Conservation (phyloP, 2,113 vertebrate genomes). For the Bostrychus sinensis region DNA sequence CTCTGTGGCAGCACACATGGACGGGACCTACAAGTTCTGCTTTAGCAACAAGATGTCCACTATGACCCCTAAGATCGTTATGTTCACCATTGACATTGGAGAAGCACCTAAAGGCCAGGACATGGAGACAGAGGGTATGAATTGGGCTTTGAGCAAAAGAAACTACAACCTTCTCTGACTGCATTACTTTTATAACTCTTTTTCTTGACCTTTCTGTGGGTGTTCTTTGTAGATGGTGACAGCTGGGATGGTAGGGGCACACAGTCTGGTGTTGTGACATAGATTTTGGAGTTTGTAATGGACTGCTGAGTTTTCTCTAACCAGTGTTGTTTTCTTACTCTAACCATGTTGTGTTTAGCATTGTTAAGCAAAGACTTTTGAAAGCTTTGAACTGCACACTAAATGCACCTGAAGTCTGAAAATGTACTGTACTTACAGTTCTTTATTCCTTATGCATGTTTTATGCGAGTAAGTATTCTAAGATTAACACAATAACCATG, state of each 20-base stretch:
- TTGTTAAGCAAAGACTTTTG: constrained; percentile 2
- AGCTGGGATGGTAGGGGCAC: constrained; percentile 75
- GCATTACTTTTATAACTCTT: background rate
- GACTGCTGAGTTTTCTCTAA: constrained; percentile 60
- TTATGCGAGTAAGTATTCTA: background rate
- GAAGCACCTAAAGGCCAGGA: constrained; percentile 96
- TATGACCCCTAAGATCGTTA: constrained; percentile 99
- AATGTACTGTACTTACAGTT: constrained; percentile 27
- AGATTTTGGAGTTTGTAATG: constrained; percentile 49
- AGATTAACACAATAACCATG: background rate
- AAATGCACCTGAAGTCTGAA: background rate
- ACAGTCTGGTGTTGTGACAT: constrained; percentile 19
- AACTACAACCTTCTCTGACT: background rate
- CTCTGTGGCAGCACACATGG: constrained; percentile 98
- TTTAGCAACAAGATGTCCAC: constrained; percentile 99
- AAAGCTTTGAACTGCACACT: background rate
- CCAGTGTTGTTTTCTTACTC: constrained; percentile 39
- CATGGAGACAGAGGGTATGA: constrained; percentile 96
- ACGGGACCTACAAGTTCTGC: constrained; percentile 97
- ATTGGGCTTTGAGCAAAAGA: background rate
- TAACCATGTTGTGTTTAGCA: constrained; percentile 50
- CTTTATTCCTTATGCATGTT: constrained; percentile 30
- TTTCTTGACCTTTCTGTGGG: constrained; percentile 34
- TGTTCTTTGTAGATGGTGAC: constrained; percentile 63
- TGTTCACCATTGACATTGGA: constrained; percentile 99